phyloP scores from a whole-genome alignment of 2,797 vertebrate genomes.

The Myotis planiceps region DNA sequence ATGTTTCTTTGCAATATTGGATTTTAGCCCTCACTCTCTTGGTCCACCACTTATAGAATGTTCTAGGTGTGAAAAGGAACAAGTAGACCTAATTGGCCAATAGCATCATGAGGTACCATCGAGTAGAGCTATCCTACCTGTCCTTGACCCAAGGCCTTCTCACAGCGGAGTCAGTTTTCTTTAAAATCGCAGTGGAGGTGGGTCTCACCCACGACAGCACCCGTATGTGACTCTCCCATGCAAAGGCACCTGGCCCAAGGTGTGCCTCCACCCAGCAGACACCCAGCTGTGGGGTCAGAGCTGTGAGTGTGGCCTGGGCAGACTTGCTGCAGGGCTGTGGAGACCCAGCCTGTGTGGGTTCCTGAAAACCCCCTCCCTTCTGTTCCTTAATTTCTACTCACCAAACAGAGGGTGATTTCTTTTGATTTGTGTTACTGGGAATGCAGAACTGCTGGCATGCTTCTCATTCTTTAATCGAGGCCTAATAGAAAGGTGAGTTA shows the following conservation, averaged over 20 bases:
- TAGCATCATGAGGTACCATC: not conserved
- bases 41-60: not conserved
- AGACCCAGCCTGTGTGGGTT: not conserved
- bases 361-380: not conserved
- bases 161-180: not conserved
- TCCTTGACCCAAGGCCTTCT: not conserved
- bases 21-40: not conserved
- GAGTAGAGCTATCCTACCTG: not conserved
- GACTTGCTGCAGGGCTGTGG: not conserved
- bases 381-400: not conserved
- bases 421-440: not conserved
- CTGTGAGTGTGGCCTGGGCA: not conserved
- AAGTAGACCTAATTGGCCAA: not conserved
- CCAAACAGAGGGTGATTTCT: not conserved
- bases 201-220: not conserved
- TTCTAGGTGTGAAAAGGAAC: not conserved
- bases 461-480: not conserved
- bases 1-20: not conserved
- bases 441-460: not conserved
- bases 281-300: not conserved
- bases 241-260: not conserved
- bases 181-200: not conserved
- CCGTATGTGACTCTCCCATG: not conserved
- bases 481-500: not conserved
- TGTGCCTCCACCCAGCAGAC: not conserved